These are phyloP conservation scores for Spheniscus humboldti DNA, from an alignment of 2,797 vertebrate species.

Conservation along the genomic window DNA sequence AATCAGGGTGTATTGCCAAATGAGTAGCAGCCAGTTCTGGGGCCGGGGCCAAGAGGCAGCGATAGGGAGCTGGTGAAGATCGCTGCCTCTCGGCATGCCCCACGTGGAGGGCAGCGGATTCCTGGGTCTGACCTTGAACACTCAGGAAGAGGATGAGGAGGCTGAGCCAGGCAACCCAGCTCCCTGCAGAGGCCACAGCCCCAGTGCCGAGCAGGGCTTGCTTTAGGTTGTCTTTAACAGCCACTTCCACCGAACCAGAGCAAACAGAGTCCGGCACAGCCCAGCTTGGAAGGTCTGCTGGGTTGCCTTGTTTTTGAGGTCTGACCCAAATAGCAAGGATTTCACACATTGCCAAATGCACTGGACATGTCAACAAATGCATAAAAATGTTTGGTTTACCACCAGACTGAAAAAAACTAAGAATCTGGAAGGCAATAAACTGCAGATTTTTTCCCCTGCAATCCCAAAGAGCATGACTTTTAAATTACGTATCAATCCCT, in stretches of 20 bases:
- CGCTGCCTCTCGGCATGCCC: neutral
- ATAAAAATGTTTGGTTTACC: neutral
- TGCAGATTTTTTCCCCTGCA: neutral
- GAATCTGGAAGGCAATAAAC: neutral
- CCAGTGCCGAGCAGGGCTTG: neutral
- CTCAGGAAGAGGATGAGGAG: neutral
- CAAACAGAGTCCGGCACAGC: neutral
- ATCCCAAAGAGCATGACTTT: neutral
- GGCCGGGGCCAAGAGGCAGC: neutral
- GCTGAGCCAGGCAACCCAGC: neutral
- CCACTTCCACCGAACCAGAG: neutral
- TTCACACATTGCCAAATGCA: neutral
- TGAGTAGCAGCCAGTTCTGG: neutral
- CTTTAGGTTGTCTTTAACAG: neutral
- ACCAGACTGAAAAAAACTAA: neutral
- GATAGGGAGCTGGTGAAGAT: neutral
- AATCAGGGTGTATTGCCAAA: slow-evolving; percentile 10
- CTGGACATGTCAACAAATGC: neutral
- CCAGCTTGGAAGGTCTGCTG: neutral
- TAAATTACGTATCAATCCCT: neutral
- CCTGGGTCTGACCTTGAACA: slow-evolving; percentile 24
- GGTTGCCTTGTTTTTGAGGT: neutral
- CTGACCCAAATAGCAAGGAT: slow-evolving; percentile 7
- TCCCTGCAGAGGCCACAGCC: neutral
- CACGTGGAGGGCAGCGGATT: neutral